Evolutionary conservation across 2,113 vertebrate species (phyloP).

Genomic region (Triplophysa rosa): DNA sequence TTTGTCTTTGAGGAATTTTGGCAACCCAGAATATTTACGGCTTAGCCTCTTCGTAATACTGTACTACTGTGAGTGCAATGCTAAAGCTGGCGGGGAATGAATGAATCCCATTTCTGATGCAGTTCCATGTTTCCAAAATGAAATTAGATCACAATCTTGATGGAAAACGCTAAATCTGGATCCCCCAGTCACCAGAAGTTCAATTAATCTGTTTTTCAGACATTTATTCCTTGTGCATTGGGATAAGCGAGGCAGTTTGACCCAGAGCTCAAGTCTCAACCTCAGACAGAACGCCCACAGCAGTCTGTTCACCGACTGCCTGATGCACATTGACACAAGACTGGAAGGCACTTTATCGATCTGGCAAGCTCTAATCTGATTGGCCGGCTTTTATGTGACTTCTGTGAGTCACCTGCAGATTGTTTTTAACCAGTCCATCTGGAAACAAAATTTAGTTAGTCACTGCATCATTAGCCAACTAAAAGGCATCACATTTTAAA

Average conservation of each 20-base stretch:
- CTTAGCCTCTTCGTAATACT: neutral
- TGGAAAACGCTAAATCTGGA: conserved; percentile 19
- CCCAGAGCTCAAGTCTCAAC: no score
- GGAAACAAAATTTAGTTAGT: no score
- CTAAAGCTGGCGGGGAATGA: neutral
- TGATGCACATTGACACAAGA: no score
- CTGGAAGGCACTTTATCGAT: no score
- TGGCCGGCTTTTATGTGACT: no score
- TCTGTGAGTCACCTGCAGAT: no score
- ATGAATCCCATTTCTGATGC: conserved; percentile 22
- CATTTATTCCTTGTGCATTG: neutral
- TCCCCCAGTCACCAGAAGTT: neutral
- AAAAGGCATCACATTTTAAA: no score
- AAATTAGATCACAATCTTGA: conserved; percentile 5
- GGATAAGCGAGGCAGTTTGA: neutral
- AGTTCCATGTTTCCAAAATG: neutral
- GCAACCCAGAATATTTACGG: conserved; percentile 8
- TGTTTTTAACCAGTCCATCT: no score
- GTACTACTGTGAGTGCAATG: neutral
- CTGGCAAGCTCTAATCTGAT: no score
- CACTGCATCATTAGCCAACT: no score
- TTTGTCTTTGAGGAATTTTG: neutral
- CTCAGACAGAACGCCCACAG: no score
- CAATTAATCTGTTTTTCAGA: neutral
- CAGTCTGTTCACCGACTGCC: no score